Conservation (phyloP, 2,113 vertebrate genomes). For the Progne subis region DNA sequence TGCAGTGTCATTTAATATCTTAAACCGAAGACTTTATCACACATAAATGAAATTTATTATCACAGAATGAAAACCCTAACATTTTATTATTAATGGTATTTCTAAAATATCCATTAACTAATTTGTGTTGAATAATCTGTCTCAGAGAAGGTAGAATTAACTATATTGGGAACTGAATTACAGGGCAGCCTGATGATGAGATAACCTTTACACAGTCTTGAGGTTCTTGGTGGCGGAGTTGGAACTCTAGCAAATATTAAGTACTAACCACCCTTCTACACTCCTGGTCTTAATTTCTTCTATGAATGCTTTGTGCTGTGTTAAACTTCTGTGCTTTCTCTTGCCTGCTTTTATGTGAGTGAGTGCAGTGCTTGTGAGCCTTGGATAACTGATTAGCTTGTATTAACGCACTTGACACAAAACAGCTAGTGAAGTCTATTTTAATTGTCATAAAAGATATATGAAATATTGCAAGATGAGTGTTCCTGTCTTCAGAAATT, state of each 20-base stretch:
- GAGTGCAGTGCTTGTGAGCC: not conserved
- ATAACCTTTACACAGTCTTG: not conserved
- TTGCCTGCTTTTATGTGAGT: not conserved
- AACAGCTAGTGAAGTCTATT: constrained; percentile 14
- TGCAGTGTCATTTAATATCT: not conserved
- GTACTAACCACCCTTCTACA: not conserved
- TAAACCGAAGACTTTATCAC: not conserved
- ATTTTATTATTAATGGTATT: not conserved
- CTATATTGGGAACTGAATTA: not conserved
- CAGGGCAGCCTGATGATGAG: not conserved
- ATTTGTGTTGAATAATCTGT: not conserved
- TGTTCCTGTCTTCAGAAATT: not conserved
- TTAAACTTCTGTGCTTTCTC: not conserved
- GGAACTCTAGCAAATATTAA: not conserved
- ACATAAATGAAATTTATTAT: not conserved
- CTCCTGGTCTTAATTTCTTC: not conserved
- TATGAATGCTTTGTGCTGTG: accelerated
- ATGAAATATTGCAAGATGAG: not conserved
- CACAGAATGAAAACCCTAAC: no score
- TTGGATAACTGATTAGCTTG: not conserved
- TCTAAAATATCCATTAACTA: not conserved
- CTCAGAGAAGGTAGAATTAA: not conserved
- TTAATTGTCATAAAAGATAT: constrained; percentile 40
- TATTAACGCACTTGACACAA: not conserved
- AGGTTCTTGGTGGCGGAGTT: not conserved